phyloP scores from a whole-genome alignment of 2,797 vertebrate species.

The Macropus fuliginosus region DNA sequence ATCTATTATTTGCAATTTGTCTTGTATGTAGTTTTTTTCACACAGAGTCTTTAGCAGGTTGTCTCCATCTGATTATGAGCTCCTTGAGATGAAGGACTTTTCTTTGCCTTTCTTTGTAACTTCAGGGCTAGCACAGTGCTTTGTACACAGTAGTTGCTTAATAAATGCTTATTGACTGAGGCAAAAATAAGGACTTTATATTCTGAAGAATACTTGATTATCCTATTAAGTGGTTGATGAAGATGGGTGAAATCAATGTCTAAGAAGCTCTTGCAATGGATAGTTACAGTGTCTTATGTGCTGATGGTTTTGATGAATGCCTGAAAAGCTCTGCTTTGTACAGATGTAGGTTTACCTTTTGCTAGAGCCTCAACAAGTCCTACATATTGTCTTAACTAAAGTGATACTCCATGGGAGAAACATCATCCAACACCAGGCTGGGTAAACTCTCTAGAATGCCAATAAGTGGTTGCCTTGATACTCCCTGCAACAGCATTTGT shows the following conservation, averaged over 20 bases:
- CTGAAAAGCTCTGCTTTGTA: conserved; percentile 9
- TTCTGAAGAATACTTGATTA: background rate
- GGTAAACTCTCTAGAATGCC: conserved; percentile 69
- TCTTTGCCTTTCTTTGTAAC: background rate
- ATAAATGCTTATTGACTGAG: background rate
- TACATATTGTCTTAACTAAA: conserved; percentile 57
- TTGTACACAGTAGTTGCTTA: background rate
- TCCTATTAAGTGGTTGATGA: background rate
- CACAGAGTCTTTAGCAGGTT: background rate
- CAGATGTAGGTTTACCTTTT: conserved; percentile 65
- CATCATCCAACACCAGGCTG: conserved; percentile 43
- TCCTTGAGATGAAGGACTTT: background rate
- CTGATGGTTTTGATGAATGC: conserved; percentile 71
- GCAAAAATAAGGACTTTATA: background rate
- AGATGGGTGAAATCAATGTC: background rate
- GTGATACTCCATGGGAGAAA: conserved; percentile 60
- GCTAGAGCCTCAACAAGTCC: conserved; percentile 58
- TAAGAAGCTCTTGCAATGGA: conserved; percentile 54
- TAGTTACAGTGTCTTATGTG: conserved; percentile 66
- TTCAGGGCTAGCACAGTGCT: background rate
- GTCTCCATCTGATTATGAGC: background rate
- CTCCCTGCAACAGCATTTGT: conserved; percentile 70
- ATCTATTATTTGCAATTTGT: background rate
- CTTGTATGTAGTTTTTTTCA: background rate
- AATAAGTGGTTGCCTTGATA: conserved; percentile 51